Conservation (phyloP, 2,797 vertebrate genomes). For the Adrianichthys oophorus region DNA sequence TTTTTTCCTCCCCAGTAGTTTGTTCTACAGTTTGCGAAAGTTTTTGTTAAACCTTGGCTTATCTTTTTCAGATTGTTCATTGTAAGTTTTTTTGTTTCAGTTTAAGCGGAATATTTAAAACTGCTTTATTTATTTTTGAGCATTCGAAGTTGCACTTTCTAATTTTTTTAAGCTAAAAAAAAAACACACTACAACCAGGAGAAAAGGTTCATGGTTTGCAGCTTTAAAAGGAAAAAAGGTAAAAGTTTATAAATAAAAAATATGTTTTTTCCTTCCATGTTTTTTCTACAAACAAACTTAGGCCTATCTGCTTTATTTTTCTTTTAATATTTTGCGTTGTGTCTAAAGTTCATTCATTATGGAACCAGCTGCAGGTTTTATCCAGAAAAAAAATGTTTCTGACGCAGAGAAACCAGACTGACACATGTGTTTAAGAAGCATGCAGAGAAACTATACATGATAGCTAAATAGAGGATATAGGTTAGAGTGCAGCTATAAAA, state of each 20-base stretch:
- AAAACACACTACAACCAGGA: background rate
- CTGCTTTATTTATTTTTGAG: too few relatives aligned
- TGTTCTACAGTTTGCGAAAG: background rate
- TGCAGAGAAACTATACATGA: slow-evolving; percentile 10
- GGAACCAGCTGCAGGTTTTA: slow-evolving; percentile 11
- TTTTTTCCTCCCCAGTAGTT: too few relatives aligned
- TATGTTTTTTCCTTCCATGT: slow-evolving; percentile 10
- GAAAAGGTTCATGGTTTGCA: background rate
- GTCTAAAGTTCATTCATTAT: slow-evolving; percentile 7
- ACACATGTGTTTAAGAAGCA: slow-evolving; percentile 24
- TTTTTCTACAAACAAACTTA: background rate
- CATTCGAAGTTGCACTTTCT: background rate
- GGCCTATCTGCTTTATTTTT: background rate
- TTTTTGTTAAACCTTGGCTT: background rate
- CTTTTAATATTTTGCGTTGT: slow-evolving; percentile 13
- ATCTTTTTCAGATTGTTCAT: background rate
- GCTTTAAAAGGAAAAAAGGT: background rate
- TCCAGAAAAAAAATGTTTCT: slow-evolving; percentile 18
- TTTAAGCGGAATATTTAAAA: too few relatives aligned
- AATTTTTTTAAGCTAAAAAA: slow-evolving; percentile 1
- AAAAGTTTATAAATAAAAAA: background rate
- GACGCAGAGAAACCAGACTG: slow-evolving; percentile 4
- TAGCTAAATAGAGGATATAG: background rate
- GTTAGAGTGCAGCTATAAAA: slow-evolving; percentile 14
- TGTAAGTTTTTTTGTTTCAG: too few relatives aligned